Percentiles rank a stretch among this genome's conserved stretches.
These are phyloP conservation scores for Semotilus atromaculatus DNA, from an alignment of 2,797 vertebrate species.

Conservation along the genomic window DNA sequence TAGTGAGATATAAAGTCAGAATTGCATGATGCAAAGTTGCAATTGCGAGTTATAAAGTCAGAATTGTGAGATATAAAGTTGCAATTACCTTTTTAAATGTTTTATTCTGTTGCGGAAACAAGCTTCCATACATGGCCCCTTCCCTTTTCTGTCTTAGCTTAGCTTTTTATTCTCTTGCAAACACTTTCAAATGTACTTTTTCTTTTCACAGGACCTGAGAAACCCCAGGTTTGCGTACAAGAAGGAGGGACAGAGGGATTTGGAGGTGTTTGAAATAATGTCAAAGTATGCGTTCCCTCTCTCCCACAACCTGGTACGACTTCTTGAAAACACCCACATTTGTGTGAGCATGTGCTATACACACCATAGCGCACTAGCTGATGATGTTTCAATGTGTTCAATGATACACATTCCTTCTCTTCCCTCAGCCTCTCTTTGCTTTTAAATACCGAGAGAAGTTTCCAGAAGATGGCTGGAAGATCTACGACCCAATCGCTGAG, in stretches of 20 bases:
- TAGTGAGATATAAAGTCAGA: too few relatives aligned
- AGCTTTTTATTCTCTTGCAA: not conserved
- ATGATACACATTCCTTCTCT: not conserved
- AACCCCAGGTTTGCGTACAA: conserved; percentile 92
- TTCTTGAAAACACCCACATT: not conserved
- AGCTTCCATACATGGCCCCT: not conserved
- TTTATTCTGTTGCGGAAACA: not conserved
- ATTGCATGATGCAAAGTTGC: fast-evolving
- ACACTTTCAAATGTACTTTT: not conserved
- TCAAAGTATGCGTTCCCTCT: conserved; percentile 87
- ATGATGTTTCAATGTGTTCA: not conserved
- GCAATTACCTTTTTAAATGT: not conserved
- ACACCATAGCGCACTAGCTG: not conserved
- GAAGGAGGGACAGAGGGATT: conserved; percentile 84
- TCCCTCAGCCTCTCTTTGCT: conserved; percentile 85
- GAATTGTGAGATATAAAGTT: too few relatives aligned
- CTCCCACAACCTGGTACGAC: conserved; percentile 84
- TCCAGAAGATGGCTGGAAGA: conserved; percentile 93
- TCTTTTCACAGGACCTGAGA: conserved; percentile 87
- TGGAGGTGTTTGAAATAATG: conserved; percentile 87
- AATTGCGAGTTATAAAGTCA: too few relatives aligned
- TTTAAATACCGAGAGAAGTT: conserved; percentile 92
- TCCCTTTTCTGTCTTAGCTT: not conserved
- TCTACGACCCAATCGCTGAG: conserved; percentile 89
- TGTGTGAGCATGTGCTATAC: not conserved